A percentile compares a stretch with the other conserved stretches of the same genome.
Conservation (phyloP, 2,797 vertebrate genomes). For the Paratrypauchen microcephalus region DNA sequence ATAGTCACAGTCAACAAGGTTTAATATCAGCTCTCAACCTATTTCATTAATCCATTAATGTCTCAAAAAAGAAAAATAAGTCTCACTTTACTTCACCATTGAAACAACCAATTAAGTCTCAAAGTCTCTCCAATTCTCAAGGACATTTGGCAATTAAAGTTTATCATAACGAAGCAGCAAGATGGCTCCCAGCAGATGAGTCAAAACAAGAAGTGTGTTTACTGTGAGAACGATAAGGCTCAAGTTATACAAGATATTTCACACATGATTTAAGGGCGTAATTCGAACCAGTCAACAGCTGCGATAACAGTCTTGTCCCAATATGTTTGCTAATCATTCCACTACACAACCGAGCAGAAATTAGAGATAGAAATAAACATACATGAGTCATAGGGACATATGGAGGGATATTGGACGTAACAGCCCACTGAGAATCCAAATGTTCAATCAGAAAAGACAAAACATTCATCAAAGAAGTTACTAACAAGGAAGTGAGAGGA, state of each 20-base stretch:
- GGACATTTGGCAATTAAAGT: conserved; percentile 5
- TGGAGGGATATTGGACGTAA: background rate
- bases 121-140: conserved; percentile 2
- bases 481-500: conserved; percentile 7
- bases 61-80: background rate
- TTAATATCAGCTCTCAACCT: background rate
- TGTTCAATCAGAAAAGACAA: conserved; percentile 5
- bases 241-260: background rate
- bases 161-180: background rate
- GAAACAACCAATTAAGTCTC: conserved; percentile 1
- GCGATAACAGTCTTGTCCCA: background rate
- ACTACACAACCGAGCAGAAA: background rate
- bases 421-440: background rate
- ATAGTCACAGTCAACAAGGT: no score
- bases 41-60: background rate
- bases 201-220: conserved; percentile 6
- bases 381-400: conserved; percentile 2
- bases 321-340: background rate
- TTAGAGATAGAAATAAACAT: background rate
- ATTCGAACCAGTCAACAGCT: background rate
- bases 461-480: conserved; percentile 29
- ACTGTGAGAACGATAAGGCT: background rate
- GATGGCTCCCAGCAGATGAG: background rate
- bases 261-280: background rate
- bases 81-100: background rate